Conservation (phyloP, 2,888 invertebrate genomes). For the Molorchus minor region DNA sequence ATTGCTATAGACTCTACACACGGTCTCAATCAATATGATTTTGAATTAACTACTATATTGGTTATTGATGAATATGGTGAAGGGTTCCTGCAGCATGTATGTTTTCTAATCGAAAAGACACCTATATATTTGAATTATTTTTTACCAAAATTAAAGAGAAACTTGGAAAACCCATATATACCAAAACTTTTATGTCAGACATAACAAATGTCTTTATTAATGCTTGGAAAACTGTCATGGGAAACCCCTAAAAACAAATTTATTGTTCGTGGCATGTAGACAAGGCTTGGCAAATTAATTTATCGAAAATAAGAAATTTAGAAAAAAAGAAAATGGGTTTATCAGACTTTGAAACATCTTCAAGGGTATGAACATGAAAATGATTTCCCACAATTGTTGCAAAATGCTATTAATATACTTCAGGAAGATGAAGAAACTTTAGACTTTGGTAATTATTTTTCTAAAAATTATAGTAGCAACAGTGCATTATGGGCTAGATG, state of each 20-base stretch:
- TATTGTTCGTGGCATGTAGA: slow-evolving; percentile 30
- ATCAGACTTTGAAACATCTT: slow-evolving; percentile 23
- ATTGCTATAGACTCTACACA: slow-evolving; percentile 33
- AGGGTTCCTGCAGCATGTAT: slow-evolving; percentile 32
- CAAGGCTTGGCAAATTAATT: slow-evolving; percentile 23
- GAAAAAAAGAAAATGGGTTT: slow-evolving; percentile 3
- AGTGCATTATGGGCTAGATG: slow-evolving; percentile 33
- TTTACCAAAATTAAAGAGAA: slow-evolving; percentile 18
- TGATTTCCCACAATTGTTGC: not conserved
- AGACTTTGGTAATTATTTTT: slow-evolving; percentile 37
- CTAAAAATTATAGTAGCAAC: slow-evolving; percentile 28
- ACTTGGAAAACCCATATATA: not conserved
- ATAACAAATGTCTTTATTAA: not conserved
- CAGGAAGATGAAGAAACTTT: slow-evolving; percentile 14
- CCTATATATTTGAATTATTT: slow-evolving; percentile 24
- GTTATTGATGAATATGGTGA: slow-evolving; percentile 33
- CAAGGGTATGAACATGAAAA: slow-evolving; percentile 28
- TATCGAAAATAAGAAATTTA: slow-evolving; percentile 21
- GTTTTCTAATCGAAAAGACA: slow-evolving; percentile 35
- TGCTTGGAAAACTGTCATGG: slow-evolving; percentile 16
- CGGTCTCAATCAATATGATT: slow-evolving; percentile 33
- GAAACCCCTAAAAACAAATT: not conserved
- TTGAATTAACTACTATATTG: slow-evolving; percentile 31
- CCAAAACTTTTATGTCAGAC: slow-evolving; percentile 29
- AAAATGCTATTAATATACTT: slow-evolving; percentile 17